These are phyloP conservation scores for Athalia rosae DNA, from an alignment of 2,888 invertebrate genomes.

Conservation along the genomic window DNA sequence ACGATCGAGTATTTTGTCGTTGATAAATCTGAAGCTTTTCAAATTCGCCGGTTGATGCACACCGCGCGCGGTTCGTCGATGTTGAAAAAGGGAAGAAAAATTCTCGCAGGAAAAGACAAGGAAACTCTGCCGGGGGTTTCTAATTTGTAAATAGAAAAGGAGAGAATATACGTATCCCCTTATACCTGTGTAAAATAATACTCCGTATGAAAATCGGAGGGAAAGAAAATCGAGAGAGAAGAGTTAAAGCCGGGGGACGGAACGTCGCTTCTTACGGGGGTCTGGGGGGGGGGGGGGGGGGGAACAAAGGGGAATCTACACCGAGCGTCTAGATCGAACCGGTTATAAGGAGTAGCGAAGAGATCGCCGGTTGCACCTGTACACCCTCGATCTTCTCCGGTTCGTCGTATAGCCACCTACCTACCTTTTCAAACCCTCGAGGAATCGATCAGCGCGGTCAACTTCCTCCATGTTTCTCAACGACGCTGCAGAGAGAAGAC, in stretches of 20 bases:
- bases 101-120: too few species aligned
- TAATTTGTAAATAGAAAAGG: too few species aligned
- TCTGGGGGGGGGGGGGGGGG: constrained; percentile 22
- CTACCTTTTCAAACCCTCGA: constrained; percentile 29
- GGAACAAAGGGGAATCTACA: constrained; percentile 10
- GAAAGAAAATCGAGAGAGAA: background rate
- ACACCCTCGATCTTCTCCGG: background rate
- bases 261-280: constrained; percentile 3
- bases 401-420: background rate
- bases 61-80: too few species aligned
- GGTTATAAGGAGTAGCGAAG: constrained; percentile 42
- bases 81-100: too few species aligned
- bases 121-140: too few species aligned
- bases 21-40: too few species aligned
- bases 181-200: background rate
- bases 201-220: background rate
- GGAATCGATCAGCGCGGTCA: background rate
- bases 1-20: too few species aligned
- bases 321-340: constrained; percentile 39
- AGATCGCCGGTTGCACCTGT: constrained; percentile 44
- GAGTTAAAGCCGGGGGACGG: background rate
- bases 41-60: too few species aligned
- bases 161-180: too few species aligned
- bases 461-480: constrained; percentile 51
- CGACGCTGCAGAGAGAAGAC: constrained; percentile 6